Percentiles rank a stretch among this genome's conserved stretches.
These are phyloP conservation scores for Thermophis baileyi DNA, from an alignment of 2,113 vertebrate genomes.

Conservation along the genomic window DNA sequence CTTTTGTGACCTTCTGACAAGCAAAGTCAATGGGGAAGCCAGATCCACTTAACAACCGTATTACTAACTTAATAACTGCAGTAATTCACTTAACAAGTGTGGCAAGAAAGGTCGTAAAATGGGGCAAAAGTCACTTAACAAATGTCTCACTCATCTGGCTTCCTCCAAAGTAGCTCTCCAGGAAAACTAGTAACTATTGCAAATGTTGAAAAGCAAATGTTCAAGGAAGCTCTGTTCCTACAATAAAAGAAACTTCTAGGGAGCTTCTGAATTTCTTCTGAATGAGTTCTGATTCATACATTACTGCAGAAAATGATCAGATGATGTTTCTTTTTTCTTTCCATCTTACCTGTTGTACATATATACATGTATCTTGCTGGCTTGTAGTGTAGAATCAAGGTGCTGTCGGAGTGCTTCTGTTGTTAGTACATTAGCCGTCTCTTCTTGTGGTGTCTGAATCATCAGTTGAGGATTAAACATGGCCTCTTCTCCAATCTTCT, in stretches of 20 bases:
- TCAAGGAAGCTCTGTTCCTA: not conserved
- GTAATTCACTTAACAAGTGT: not conserved
- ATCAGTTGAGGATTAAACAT: slow-evolving; percentile 99
- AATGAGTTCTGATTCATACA: not conserved
- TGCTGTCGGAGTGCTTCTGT: slow-evolving; percentile 91
- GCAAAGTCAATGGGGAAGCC: too few relatives aligned
- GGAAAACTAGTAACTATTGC: not conserved
- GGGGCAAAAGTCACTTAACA: not conserved
- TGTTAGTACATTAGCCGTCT: slow-evolving; percentile 88
- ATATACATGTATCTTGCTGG: slow-evolving; percentile 94
- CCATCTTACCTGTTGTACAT: slow-evolving; percentile 90
- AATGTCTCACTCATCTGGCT: not conserved
- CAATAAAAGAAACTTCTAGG: not conserved
- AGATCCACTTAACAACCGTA: not conserved
- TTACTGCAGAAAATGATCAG: not conserved
- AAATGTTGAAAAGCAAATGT: not conserved
- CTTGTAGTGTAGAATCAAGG: slow-evolving; percentile 90
- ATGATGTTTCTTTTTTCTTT: not conserved
- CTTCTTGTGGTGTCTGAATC: slow-evolving; percentile 96
- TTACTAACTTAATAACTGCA: not conserved
- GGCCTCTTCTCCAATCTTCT: slow-evolving; percentile 98
- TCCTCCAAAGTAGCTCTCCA: not conserved
- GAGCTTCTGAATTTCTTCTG: not conserved
- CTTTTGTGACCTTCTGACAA: not conserved
- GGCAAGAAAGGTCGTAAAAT: not conserved